Base-by-base conservation (phyloP, 2,113 vertebrate species). In the Engystomops pustulosus region DNA sequence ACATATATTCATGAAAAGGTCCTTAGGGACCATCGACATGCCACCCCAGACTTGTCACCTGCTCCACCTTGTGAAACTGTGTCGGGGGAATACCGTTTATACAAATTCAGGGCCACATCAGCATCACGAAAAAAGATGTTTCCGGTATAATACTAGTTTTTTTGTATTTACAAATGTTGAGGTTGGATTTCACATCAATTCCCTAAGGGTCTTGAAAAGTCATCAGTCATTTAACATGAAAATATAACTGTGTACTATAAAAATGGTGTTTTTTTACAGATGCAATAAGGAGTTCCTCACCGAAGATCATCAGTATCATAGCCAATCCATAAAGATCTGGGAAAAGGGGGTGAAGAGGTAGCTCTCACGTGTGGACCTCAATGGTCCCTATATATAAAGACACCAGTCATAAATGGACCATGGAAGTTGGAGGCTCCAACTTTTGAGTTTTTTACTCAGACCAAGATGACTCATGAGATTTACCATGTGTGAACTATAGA, bases 61-160 rank as follows among this genome's bases (percentile, higher is more conserved):
- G 71, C 41, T 76, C 10, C 27, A 49, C 17, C 41, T 47, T 67
- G 38, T 25, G 27, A 62, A 83, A 76, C 30, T 30, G 9, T 32
- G 15, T 4, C 49, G 58, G 71, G 80, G 81, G 44, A 76, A 83
- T 83, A 83, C 81, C 71, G 67, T 25, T n/a, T 51, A 76, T 83
- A 23, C 20, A 83, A 76, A 83, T 70, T 7, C 20, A 23, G 2
- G 30, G 30, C 38, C 58, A 9, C 58, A 60, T 47, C 25, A 49
- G 8, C 15, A 20, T 32, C 41, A 34, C 58, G 30, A 18, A 49
- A 80, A 67, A 80, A 32, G 58, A 80, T 10, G 7, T 34, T 53
- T 78, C 34, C 32, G 32, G 74, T 15, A 20, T 18, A 58, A 18
- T 20, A 38, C 32, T 77, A 77, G 15, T 18, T 14, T 23, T 34